Conservation (phyloP, 2,888 invertebrate genomes). For the Orgyia antiqua region DNA sequence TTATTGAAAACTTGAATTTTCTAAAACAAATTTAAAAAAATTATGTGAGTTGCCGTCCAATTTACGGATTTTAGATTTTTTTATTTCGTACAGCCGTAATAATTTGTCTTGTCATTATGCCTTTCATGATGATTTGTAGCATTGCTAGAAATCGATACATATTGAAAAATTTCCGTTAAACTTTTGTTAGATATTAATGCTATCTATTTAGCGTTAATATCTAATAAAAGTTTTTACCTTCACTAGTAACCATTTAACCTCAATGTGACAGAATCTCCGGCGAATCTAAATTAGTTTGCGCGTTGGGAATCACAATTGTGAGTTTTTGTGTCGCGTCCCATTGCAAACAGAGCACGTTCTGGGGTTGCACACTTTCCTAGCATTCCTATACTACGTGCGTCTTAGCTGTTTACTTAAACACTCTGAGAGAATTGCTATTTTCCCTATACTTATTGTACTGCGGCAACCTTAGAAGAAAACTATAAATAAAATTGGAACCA, state of each 20-base stretch:
- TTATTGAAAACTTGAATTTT: too few relatives aligned
- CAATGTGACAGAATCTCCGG: conserved; percentile 39
- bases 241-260: conserved; percentile 18
- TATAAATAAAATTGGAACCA: too few relatives aligned
- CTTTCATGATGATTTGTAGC: too few relatives aligned
- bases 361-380: conserved; percentile 52
- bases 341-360: conserved; percentile 52
- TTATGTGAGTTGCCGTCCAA: too few relatives aligned
- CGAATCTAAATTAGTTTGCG: conserved; percentile 66
- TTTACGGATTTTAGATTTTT: too few relatives aligned
- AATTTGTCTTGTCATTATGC: too few relatives aligned
- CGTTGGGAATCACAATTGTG: conserved; percentile 51
- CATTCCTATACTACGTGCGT: conserved; percentile 45
- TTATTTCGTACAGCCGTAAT: too few relatives aligned
- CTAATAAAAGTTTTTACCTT: conserved; percentile 8
- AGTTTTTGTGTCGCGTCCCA: conserved; percentile 39
- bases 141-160: too few relatives aligned
- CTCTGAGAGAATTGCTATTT: conserved; percentile 7
- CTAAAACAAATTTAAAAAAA: too few relatives aligned
- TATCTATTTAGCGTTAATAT: too few relatives aligned
- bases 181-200: too few relatives aligned
- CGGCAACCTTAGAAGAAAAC: conserved; percentile 1
- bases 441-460: not conserved
- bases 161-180: too few relatives aligned
- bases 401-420: conserved; percentile 18